These are phyloP conservation scores for Apocheima hispidaria DNA, from an alignment of 2,888 invertebrate genomes.

Conservation along the genomic window DNA sequence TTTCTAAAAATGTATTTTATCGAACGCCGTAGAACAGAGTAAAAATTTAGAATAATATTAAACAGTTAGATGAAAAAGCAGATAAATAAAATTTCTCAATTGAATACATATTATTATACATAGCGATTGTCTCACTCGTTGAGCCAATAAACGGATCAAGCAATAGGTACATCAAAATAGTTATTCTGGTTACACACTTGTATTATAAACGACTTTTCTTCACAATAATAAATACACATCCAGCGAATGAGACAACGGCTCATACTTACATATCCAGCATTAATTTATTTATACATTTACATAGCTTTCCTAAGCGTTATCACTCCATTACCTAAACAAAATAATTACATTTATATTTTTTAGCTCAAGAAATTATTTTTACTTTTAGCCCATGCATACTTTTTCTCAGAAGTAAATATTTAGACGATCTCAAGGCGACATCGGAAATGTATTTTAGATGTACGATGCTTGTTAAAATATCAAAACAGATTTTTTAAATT, in stretches of 20 bases:
- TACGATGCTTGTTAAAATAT: conserved; percentile 13
- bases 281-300: conserved; percentile 82
- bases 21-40: conserved; percentile 63
- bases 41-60: conserved; percentile 66
- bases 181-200: conserved; percentile 23
- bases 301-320: conserved; percentile 75
- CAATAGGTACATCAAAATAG: conserved; percentile 26
- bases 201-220: conserved; percentile 14
- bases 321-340: conserved; percentile 71
- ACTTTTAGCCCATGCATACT: conserved; percentile 62
- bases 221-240: conserved; percentile 41
- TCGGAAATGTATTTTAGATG: conserved; percentile 11
- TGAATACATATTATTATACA: conserved; percentile 67
- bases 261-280: conserved; percentile 68
- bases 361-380: conserved; percentile 62
- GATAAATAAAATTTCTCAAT: conserved; percentile 77
- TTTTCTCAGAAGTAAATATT: conserved; percentile 57
- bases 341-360: conserved; percentile 67
- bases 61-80: conserved; percentile 79
- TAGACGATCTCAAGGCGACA: conserved; percentile 59
- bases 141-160: conserved; percentile 46
- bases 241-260: conserved; percentile 68
- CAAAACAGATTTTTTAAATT: too few relatives aligned
- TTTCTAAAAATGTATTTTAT: neutral
- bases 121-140: conserved; percentile 67